Base-by-base conservation (phyloP, 2,888 invertebrate genomes). In the Tetropium fuscum region DNA sequence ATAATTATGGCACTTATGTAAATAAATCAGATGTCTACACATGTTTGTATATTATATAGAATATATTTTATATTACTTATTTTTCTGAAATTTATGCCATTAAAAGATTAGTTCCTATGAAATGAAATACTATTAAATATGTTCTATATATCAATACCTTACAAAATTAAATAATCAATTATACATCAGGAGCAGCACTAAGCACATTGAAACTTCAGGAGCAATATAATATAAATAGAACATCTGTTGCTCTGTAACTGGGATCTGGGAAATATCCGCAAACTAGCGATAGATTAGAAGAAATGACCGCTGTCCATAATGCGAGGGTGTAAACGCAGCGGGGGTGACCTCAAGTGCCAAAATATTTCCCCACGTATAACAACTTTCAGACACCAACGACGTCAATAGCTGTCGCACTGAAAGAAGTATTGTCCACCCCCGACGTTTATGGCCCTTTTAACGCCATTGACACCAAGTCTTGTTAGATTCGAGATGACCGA, bases 271-370 rank as follows among this genome's bases (percentile, higher is more conserved):
- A 25, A 27, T 19, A 16, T 15, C 15, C 22, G 16, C 27, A 41
- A 38, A 55, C 47, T 45, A 55, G 55, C 55, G 47, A 55, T 47
- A 55, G 55, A 55, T 55, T 55, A 55, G 51, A 51, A 51, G 40
- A 51, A 40, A 18, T 51, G 51, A 51, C 51, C 51, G 51, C 27
- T 40, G 51, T 51, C 51, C 51, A 40, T 10, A 27, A 27, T 51
- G 51, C 53, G 58, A 58, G 58, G 58, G 58, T 53, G 53, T 58
- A 47, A 38, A 41, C 27, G 40, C 58, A 45, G 53, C 58, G 45
- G 58, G 58, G 58, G 53, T 53, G 48, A 58, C 53, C 53, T 58
- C 58, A 47, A 58, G 58, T 58, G 53, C 58, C 58, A 53, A 53
- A 53, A 43, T 32, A 43, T 40, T 30, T 55, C 47, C 47, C 55